Base-by-base conservation (phyloP, 2,797 vertebrate species). In the Myotis findleyi region DNA sequence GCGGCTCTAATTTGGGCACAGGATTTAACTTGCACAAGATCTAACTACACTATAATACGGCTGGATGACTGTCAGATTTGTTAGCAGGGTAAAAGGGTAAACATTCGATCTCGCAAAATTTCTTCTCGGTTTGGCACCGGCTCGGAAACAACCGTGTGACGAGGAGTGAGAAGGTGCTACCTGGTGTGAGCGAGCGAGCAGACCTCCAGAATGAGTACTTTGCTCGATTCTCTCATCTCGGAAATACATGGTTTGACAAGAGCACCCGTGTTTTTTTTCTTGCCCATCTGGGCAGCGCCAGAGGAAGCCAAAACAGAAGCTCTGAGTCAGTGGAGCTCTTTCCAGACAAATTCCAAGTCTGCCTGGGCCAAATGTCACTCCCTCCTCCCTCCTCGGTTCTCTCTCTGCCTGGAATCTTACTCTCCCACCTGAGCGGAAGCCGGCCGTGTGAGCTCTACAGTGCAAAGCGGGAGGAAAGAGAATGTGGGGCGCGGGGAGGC, bases 1-100 rank as follows among this genome's bases (percentile, higher is more conserved):
- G 90, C 92, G 79, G 94, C 96, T 97, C 94, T 91, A 93, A 97
- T 97, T 96, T 96, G 94, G 96, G 96, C 95, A 93, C 57, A 41
- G 87, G 96, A 96, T 96, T 96, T 93, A 96, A 97, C 95, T 94
- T 90, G 88, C 82, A 92, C 85, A 93, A 97, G 38, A 95, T 90
- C 94, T 97, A 97, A 96, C 93, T 92, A 66, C 64, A 44, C 89
- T 86, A 76, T 97, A 89, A 95, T n/a, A 97, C 57, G 87, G 94
- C 93, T 96, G 95, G 95, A 85, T 97, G 88, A 49, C 71, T 86
- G 93, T 96, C 94, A 96, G 94, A 87, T 91, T 53, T 76, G 93
- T 88, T 77, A 85, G 49, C 41, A 25, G 57, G 3, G 38, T 55
- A 20, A 64, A 62, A 92, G 53, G 23, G 38, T 21, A 76, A 82